These are phyloP conservation scores for Mohoua ochrocephala DNA, from an alignment of 2,113 vertebrate species.

Conservation along the genomic window DNA sequence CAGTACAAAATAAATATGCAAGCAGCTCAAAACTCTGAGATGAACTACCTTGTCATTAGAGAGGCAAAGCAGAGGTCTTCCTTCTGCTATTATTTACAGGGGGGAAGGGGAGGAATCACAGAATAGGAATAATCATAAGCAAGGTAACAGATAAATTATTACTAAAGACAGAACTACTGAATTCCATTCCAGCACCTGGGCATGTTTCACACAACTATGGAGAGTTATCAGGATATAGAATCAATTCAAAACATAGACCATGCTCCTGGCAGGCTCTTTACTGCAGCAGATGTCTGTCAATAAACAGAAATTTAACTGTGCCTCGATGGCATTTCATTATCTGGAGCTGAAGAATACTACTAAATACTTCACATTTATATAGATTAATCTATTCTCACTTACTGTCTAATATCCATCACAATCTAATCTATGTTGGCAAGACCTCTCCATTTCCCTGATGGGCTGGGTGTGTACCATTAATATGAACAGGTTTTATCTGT, in stretches of 20 bases:
- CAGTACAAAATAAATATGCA: neutral
- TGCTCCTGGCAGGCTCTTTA: conserved; percentile 5
- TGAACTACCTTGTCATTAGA: neutral
- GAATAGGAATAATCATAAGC: neutral
- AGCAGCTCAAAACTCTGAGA: neutral
- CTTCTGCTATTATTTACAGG: neutral
- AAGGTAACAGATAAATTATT: neutral
- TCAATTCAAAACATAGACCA: conserved; percentile 14
- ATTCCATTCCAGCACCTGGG: neutral
- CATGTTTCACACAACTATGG: neutral
- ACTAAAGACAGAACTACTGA: neutral
- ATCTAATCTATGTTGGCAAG: neutral
- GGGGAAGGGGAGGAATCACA: neutral
- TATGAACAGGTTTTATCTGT: neutral
- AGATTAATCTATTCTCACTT: neutral
- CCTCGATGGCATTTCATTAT: neutral
- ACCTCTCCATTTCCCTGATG: neutral
- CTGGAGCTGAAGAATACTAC: neutral
- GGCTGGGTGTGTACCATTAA: neutral
- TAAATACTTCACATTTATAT: conserved; percentile 27
- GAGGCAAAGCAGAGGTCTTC: neutral
- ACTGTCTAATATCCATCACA: neutral
- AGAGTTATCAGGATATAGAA: conserved; percentile 4
- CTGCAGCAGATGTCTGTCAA: conserved; percentile 9
- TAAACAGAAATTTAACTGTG: conserved; percentile 37